Base-by-base conservation (phyloP, 2,888 invertebrate genomes). In the Rosalia funebris region DNA sequence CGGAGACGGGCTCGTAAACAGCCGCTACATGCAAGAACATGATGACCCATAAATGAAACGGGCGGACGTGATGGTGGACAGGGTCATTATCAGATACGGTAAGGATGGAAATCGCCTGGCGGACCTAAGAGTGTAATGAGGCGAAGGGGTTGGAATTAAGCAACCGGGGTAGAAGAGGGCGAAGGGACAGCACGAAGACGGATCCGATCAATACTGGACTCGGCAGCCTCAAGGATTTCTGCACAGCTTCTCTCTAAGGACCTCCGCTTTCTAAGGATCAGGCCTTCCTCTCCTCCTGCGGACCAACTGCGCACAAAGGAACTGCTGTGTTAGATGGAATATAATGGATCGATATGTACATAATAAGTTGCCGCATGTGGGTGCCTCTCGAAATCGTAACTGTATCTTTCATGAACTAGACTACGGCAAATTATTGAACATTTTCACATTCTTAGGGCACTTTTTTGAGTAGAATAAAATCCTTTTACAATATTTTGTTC, bases 81-180 rank as follows among this genome's bases (percentile, higher is more conserved):
- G 65, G 67, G 69, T 68, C 73, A 77, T 78, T 78, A 79, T 79
- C 78, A 77, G 77, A 78, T 78, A 73, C 73, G 69, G 67, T 79
- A 79, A 74, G 78, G 80, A 68, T 72, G 77, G 73, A 75, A 79
- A 78, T 80, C 79, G 80, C 73, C 70, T 68, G 76, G 47, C 68
- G 71, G 70, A 74, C 74, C 79, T 79, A 79, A 80, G 79, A 79
- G 80, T 78, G 79, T 79, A 79, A 80, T 79, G 79, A 79, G 79
- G 79, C 79, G 77, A 76, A 77, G 79, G 78, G 79, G 77, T 74
- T 74, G 75, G 76, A 77, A 77, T 77, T 78, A 77, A 60, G 66
- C 66, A 57, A 55, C 52, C 48, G 46, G 66, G 57, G 56, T 42
- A 25, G 47, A 41, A 25, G 55, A 53, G 45, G 61, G 55, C 45